phyloP scores from a whole-genome alignment of 2,888 invertebrate genomes.

The Aleiodes leptofemur region DNA sequence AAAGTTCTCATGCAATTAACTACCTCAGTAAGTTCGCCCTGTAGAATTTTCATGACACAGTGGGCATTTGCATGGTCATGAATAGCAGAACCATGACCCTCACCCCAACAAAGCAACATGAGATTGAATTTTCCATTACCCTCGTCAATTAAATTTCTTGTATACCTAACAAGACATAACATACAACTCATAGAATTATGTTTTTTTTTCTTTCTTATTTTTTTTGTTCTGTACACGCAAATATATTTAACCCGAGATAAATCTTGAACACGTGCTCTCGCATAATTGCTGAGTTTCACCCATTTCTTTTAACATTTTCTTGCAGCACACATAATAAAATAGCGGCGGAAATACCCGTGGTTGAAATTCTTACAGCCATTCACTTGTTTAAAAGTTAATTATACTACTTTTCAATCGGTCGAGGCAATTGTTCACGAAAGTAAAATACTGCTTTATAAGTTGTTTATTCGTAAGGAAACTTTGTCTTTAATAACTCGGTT shows the following conservation, averaged over 20 bases:
- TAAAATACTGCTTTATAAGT: conserved; percentile 24
- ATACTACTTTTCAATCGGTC: conserved; percentile 17
- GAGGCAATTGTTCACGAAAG: conserved; percentile 22
- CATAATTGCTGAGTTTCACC: conserved; percentile 53
- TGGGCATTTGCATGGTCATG: conserved; percentile 98
- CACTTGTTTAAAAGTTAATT: conserved; percentile 48
- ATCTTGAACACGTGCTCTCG: conserved; percentile 27
- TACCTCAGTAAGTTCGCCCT: conserved; percentile 89
- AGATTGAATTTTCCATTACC: conserved; percentile 99
- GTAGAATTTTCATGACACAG: conserved; percentile 97
- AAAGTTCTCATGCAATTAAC: background rate
- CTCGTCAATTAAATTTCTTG: conserved; percentile 94
- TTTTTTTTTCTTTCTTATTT: no score
- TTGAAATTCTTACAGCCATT: conserved; percentile 51
- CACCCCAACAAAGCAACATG: conserved; percentile 99
- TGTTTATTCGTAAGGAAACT: background rate
- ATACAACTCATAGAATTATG: conserved; percentile 16
- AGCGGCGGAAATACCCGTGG: conserved; percentile 53
- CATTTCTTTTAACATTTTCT: conserved; percentile 43
- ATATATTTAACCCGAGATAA: conserved; percentile 11
- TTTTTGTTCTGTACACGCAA: background rate
- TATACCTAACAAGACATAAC: conserved; percentile 82
- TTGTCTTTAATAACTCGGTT: background rate
- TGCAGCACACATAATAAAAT: background rate
- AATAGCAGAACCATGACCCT: conserved; percentile 94